Evolutionary conservation across 2,113 vertebrate species (phyloP).

Genomic region (Atlantisia rogersi): DNA sequence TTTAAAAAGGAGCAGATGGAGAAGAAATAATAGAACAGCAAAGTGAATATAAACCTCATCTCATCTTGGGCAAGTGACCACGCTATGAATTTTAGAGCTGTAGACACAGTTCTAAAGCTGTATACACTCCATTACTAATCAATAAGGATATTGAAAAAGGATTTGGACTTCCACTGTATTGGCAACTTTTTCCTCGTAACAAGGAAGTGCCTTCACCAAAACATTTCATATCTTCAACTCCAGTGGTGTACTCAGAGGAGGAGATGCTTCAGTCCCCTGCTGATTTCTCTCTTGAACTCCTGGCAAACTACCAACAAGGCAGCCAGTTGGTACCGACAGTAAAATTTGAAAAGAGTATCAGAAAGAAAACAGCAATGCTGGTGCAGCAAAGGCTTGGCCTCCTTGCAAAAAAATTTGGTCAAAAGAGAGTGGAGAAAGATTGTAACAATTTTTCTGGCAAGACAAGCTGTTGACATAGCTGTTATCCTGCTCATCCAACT

Average conservation of each 20-base stretch:
- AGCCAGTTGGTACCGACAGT: neutral
- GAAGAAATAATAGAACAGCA: neutral
- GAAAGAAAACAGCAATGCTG: neutral
- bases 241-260: neutral
- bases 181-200: neutral
- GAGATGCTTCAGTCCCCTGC: neutral
- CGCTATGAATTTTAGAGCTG: neutral
- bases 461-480: neutral
- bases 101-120: neutral
- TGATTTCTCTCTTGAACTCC: neutral
- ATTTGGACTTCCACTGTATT: neutral
- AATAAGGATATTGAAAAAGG: neutral
- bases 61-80: neutral
- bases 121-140: neutral
- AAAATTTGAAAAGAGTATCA: neutral
- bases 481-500: neutral
- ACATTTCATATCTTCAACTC: neutral
- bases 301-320: neutral
- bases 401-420: neutral
- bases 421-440: neutral
- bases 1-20: neutral
- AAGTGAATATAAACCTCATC: neutral
- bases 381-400: neutral
- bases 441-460: neutral
- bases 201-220: neutral